These are phyloP conservation scores for Todiramphus chloris DNA, from an alignment of 2,113 vertebrate genomes.

Conservation along the genomic window DNA sequence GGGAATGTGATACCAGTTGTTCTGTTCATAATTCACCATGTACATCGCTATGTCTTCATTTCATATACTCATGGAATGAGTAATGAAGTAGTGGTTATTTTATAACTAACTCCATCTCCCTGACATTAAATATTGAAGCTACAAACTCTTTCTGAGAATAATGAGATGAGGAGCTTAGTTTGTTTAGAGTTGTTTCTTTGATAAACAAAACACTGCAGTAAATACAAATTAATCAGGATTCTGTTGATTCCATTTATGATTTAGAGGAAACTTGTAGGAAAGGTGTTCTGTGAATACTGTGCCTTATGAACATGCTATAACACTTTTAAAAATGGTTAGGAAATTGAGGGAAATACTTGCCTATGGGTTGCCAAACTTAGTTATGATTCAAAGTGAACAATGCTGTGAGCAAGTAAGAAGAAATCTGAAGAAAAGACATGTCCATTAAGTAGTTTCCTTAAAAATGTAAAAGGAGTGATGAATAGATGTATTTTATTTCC, in stretches of 20 bases:
- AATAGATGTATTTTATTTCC: constrained; percentile 7
- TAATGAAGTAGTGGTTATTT: constrained; percentile 25
- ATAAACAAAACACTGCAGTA: neutral
- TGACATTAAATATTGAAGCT: constrained; percentile 47
- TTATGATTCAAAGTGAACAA: neutral
- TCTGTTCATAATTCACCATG: neutral
- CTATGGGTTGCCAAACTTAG: neutral
- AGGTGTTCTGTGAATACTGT: neutral
- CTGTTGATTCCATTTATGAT: neutral
- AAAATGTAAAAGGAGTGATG: neutral
- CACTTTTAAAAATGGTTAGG: neutral
- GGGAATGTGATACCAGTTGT: neutral
- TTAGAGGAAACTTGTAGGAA: neutral
- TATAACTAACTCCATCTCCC: neutral
- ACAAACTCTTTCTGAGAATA: neutral
- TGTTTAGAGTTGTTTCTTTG: neutral
- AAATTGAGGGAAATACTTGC: neutral
- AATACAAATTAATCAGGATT: neutral
- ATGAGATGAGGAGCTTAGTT: neutral
- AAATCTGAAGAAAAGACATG: neutral
- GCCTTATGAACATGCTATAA: neutral
- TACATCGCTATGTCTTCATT: neutral
- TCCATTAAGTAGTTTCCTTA: neutral
- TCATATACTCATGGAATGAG: neutral
- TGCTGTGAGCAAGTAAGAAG: neutral